phyloP scores from a whole-genome alignment of 2,797 vertebrate species.

The Sebastolobus alascanus region DNA sequence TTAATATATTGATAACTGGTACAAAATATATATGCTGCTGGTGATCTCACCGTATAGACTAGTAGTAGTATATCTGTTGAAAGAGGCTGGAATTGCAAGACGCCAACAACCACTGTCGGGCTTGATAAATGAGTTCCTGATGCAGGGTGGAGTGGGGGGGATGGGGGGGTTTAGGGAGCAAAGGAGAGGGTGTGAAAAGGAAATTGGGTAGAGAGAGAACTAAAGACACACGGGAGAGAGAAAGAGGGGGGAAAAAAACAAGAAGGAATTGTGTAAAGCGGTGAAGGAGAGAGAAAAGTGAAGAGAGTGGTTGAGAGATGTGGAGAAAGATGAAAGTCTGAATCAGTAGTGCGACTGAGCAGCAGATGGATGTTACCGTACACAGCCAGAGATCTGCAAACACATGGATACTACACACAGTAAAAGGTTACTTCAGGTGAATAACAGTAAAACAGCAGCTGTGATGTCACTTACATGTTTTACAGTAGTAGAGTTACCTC shows the following conservation, averaged over 20 bases:
- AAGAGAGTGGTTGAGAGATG: background rate
- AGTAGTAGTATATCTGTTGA: background rate
- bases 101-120: conserved; percentile 31
- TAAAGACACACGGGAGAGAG: background rate
- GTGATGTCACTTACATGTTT: background rate
- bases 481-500: background rate
- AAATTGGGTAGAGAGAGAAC: background rate
- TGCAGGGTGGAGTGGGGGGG: conserved; percentile 1
- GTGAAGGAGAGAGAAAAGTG: background rate
- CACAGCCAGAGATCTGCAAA: background rate
- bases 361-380: conserved; percentile 13
- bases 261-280: background rate
- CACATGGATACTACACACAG: background rate
- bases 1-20: background rate
- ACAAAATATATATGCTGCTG: background rate
- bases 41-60: background rate
- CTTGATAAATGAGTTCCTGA: conserved; percentile 63
- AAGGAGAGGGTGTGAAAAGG: background rate
- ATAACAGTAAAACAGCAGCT: background rate
- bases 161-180: background rate
- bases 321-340: conserved; percentile 6
- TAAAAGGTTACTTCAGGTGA: conserved; percentile 17
- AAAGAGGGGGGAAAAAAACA: background rate
- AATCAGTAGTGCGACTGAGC: background rate
- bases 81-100: conserved; percentile 31